Conservation (phyloP, 2,113 vertebrate genomes). For the Ictalurus furcatus region DNA sequence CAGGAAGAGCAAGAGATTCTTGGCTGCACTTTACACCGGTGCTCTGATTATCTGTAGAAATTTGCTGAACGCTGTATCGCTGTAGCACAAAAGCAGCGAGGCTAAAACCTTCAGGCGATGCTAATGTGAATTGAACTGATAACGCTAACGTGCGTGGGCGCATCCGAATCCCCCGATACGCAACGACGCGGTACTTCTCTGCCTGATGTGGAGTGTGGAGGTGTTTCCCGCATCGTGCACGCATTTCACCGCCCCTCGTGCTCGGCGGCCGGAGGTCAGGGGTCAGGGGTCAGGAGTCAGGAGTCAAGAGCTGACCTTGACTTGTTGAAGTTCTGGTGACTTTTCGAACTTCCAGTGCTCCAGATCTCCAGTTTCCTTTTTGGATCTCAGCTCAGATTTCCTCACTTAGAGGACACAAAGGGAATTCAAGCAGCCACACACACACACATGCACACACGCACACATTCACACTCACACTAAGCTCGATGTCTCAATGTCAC, state of each 20-base stretch:
- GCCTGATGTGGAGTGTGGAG: slow-evolving; percentile 26
- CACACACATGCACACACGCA: not conserved
- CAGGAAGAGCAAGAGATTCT: not conserved
- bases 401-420: slow-evolving; percentile 38
- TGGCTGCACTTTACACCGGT: not conserved
- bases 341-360: slow-evolving; percentile 11
- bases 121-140: slow-evolving; percentile 46
- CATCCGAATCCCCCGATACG: slow-evolving; percentile 6
- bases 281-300: slow-evolving; percentile 13
- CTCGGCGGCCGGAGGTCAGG: not conserved
- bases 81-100: not conserved
- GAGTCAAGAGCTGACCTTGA: not conserved
- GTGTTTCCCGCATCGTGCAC: not conserved
- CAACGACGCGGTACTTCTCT: not conserved
- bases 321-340: not conserved
- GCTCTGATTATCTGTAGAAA: slow-evolving; percentile 16
- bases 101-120: slow-evolving; percentile 50
- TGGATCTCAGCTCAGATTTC: slow-evolving; percentile 30
- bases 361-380: slow-evolving; percentile 36
- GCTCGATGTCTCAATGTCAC: not conserved
- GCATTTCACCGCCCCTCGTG: not conserved
- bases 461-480: not conserved
- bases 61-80: not conserved
- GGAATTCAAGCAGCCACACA: slow-evolving; percentile 31
- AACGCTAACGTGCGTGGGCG: slow-evolving; percentile 45